Evolutionary conservation across 2,113 vertebrate genomes (phyloP), one percentile per base, ranked within the genome.

Genomic region (Indri indri): DNA sequence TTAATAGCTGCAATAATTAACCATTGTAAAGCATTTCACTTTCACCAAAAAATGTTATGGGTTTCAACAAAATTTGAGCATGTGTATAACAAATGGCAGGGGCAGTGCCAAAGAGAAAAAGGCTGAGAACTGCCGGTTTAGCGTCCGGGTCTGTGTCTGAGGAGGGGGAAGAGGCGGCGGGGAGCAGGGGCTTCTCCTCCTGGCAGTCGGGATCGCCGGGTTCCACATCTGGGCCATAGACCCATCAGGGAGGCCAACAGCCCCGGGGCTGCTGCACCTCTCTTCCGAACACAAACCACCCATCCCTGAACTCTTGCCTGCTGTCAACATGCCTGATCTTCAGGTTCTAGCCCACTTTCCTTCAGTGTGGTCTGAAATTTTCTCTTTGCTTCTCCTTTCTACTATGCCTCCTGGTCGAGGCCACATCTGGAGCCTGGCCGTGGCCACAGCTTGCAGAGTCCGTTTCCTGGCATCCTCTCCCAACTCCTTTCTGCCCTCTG

Each of bases 121-220:
- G 27, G 16, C 5, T 45, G 14, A 40, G 70, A 82, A 6, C 2
- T 25, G 12, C 40, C 7, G 7, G 6, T 1, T 30, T 5, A 57
- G 22, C 0, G 0, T 17, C 34, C 40, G 17, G 77, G 61, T 6
- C 54, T 27, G 40, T 3, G 13, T 12, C 2, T 0, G 2, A 2
- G n/a, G 80, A 50, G 17, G 66, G 68, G 6, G 0, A 22, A 25
- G 6, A 8, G 3, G 2, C 1, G 3, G 22, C 4, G 1, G 50
- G 23, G 30, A 92, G 52, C 2, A 13, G 32, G 3, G 25, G 2
- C 9, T 22, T 73, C 50, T 34, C 8, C 34, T 57, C 17, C 47
- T 59, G 80, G 22, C 8, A 17, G 85, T 86, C 59, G 59, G 10
- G 18, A 40, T 23, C 57, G 30, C 20, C 32, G 63, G 52, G 34